Percentiles rank a stretch among this genome's conserved stretches.
Conservation (phyloP, 92 coral and sea anemone genomes). For the Zoanthus gigantus region DNA sequence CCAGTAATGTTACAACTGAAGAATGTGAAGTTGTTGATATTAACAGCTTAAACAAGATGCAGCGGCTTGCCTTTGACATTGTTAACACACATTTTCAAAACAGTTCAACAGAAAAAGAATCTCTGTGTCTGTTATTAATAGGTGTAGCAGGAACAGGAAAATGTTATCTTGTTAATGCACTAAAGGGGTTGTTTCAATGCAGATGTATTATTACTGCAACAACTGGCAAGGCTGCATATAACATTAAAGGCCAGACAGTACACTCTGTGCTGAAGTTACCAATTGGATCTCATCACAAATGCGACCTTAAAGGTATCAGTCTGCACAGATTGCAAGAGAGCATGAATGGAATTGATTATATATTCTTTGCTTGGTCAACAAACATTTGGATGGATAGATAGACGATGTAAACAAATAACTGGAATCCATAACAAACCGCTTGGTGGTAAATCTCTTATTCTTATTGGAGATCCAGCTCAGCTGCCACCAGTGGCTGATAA, state of each 20-base stretch:
- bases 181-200: conserved; percentile 33
- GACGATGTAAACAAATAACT: conserved; percentile 42
- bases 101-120: conserved; percentile 48
- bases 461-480: too few species aligned
- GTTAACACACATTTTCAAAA: conserved; percentile 54
- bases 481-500: too few species aligned
- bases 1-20: too few species aligned
- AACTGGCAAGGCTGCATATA: conserved; percentile 56
- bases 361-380: conserved; percentile 62
- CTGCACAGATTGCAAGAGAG: conserved; percentile 31
- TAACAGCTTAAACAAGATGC: conserved; percentile 57
- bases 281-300: conserved; percentile 47
- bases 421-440: conserved; percentile 13
- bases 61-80: conserved; percentile 54
- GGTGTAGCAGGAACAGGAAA: conserved; percentile 67
- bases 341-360: conserved; percentile 24
- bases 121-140: conserved; percentile 51
- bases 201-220: conserved; percentile 58
- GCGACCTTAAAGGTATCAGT: conserved; percentile 54
- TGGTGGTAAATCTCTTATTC: too few species aligned
- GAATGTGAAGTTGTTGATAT: conserved; percentile 52
- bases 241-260: conserved; percentile 55
- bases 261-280: conserved; percentile 61
- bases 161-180: conserved; percentile 57
- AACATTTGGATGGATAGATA: conserved; percentile 50